Evolutionary conservation across 2,797 vertebrate species (phyloP), one percentile per base, ranked within the genome.

Genomic region (Harpagifer antarcticus): DNA sequence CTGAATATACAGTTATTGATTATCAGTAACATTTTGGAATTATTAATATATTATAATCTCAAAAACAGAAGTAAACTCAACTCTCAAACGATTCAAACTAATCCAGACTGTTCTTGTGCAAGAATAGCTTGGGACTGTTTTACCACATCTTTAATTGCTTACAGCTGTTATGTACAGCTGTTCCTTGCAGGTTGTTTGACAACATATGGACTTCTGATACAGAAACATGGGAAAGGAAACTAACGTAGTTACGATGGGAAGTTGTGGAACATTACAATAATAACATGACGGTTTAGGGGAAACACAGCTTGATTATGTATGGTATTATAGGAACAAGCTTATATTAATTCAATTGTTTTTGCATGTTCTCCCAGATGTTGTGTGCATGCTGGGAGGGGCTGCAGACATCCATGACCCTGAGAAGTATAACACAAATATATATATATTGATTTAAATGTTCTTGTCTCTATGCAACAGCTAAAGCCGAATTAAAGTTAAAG

Each of bases 101-200:
- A 7, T 37, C 33, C 58, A 48, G 45, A 60, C 33, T 62, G 42
- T 58, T 37, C 59, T 19, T 54, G 0, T 37, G 8, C 6, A 37
- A 33, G 17, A 67, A 19, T 23, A 23, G 64, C 43, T 9, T 9
- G 16, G 15, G 23, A 23, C 12, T 52, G 58, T 58, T 55, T 33
- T 37, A 64, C 37, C 17, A 69, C 63, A 19, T 47, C 56, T 42
- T 53, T 27, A 75, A 20, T 9, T 9, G 57, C 50, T 44, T 80
- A 17, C 83, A 88, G 74, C 72, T 88, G 80, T 59, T 75, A 3
- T 5, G 19, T 72, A 47, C 83, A 89, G 76, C 44, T 87, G 85
- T 56, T 72, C 4, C 6, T 3, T 8, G 10, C 79, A 82, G 59
- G 52, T 20, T 64, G 58, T 19, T 60, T 48, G 47, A 75, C 49